Evolutionary conservation across 2,113 vertebrate genomes (phyloP), one percentile per base, ranked within the genome.

Genomic region (Recurvirostra avosetta): DNA sequence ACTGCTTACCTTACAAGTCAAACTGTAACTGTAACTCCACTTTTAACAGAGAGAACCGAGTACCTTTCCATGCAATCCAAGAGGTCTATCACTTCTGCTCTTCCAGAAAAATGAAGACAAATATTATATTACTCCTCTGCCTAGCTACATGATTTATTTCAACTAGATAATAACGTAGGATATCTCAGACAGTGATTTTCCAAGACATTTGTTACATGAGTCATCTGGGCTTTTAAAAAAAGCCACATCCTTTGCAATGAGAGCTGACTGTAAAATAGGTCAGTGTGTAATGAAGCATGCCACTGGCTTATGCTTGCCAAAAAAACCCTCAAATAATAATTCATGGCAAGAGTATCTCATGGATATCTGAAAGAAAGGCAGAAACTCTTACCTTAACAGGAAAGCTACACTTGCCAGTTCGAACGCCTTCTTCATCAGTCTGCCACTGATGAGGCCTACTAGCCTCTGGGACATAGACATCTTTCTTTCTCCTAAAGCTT

Each of bases 361-460:
- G 23, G 78, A 68, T 58, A 76, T 15, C 70, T 12, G 2, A 71
- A 88, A 89, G 74, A 79, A 90, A 75, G 50, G 40, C 71, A 89
- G 68, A 53, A 75, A 49, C 79, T 96, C 95, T 99, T 98, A 99
- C 99, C 99, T 99, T 99, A 97, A 99, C 99, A 56, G 98, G 98
- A 81, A 99, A 99, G 98, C 99, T 99, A 97, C 99, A 99, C 94
- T 99, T 99, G 87, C 99, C 99, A 75, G 98, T 99, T 92, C 99
- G 99, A 91, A 99, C 99, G 0, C 99, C 99, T 98, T 99, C 99
- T 98, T 99, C 99, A 72, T 99, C 99, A 3, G 99, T 99, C 97
- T 99, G 99, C 99, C 99, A 99, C 95, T 99, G 99, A 97, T 99
- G 99, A 62, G 99, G 99, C 94, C 99, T 98, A 95, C 99, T 99